Percentiles rank a stretch among this genome's conserved stretches.
These are phyloP conservation scores for Paramormyrops kingsleyae DNA, from an alignment of 2,113 vertebrate species.

Conservation along the genomic window DNA sequence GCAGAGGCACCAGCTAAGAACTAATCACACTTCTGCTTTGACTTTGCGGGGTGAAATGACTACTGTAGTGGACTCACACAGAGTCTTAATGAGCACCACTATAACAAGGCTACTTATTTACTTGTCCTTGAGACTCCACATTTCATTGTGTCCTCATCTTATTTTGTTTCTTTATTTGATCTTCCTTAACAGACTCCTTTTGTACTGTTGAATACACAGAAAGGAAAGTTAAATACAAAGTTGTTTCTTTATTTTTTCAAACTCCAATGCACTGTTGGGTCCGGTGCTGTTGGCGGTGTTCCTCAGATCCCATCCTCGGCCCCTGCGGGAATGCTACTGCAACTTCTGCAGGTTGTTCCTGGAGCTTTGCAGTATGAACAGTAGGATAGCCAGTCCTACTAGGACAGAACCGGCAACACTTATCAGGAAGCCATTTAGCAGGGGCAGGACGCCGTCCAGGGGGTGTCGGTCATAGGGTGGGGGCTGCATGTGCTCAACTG, in stretches of 20 bases:
- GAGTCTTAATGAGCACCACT: neutral
- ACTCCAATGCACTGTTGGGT: neutral
- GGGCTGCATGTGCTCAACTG: conserved; percentile 48
- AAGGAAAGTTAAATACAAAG: neutral
- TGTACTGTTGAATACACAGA: neutral
- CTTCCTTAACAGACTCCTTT: neutral
- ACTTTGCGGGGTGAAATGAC: neutral
- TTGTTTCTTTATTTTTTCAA: neutral
- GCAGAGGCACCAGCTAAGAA: neutral
- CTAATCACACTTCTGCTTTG: neutral
- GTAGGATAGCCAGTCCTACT: neutral
- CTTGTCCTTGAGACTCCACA: neutral
- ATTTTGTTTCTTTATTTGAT: neutral
- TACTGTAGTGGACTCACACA: neutral
- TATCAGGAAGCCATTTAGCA: conserved; percentile 60
- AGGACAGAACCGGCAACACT: conserved; percentile 60
- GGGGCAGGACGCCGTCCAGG: conserved; percentile 45
- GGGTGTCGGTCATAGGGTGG: conserved; percentile 49
- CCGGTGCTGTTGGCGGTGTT: neutral
- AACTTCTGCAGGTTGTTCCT: neutral
- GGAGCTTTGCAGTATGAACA: conserved; percentile 33
- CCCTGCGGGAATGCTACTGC: neutral
- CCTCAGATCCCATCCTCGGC: neutral
- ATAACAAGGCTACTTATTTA: neutral
- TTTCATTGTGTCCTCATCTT: neutral